A percentile compares a stretch with the other conserved stretches of the same genome.
These are phyloP conservation scores for Ladona fulva DNA, from an alignment of 1,140 invertebrate species.

Conservation along the genomic window DNA sequence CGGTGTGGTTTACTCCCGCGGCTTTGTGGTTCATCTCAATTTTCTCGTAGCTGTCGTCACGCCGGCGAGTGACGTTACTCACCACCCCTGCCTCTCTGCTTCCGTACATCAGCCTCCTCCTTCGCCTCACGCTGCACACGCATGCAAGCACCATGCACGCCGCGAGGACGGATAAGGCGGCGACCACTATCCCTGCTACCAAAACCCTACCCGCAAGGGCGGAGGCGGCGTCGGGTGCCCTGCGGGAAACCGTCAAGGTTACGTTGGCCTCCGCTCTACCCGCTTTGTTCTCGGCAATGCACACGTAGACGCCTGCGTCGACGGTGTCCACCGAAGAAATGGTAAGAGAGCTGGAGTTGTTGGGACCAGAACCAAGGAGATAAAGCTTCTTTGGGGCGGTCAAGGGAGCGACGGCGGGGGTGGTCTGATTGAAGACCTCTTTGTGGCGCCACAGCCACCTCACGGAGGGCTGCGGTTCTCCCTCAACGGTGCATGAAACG, in stretches of 20 bases:
- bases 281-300: constrained; percentile 66
- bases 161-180: constrained; percentile 43
- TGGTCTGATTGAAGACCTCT: constrained; percentile 42
- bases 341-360: constrained; percentile 52
- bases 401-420: constrained; percentile 42
- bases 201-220: constrained; percentile 43
- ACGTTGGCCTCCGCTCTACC: constrained; percentile 60
- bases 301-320: constrained; percentile 63
- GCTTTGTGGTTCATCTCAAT: constrained; percentile 55
- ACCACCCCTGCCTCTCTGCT: constrained; percentile 27
- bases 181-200: constrained; percentile 46
- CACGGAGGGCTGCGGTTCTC: constrained; percentile 55
- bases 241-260: constrained; percentile 52
- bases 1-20: constrained; percentile 19
- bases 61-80: constrained; percentile 30
- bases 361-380: constrained; percentile 29
- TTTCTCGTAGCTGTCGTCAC: constrained; percentile 57
- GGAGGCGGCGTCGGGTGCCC: constrained; percentile 33
- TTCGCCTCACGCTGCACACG: constrained; percentile 43
- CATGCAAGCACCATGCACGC: constrained; percentile 51
- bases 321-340: constrained; percentile 56
- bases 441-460: constrained; percentile 43
- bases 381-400: constrained; percentile 31
- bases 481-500: constrained; percentile 57
- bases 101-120: constrained; percentile 23